Conservation (phyloP, 2,888 invertebrate genomes). For the Rotaria socialis region DNA sequence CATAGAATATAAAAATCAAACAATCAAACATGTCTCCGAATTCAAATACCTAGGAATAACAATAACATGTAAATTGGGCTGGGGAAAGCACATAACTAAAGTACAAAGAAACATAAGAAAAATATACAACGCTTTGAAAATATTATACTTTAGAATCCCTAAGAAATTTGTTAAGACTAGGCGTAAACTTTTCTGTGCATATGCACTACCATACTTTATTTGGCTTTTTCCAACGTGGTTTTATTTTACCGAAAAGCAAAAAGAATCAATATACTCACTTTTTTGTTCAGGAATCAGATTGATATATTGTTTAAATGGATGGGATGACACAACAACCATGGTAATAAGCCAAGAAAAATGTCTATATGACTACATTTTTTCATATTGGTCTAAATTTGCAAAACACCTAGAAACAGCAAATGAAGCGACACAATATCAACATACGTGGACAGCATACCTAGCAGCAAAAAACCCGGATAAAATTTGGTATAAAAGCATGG, state of each 20-base stretch:
- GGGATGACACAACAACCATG: not conserved
- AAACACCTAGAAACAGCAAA: not conserved
- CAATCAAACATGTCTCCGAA: not conserved
- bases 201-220: not conserved
- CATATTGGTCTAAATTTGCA: not conserved
- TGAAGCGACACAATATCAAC: not conserved
- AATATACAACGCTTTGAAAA: not conserved
- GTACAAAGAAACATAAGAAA: not conserved
- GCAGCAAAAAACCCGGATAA: too few relatives aligned
- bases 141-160: too few relatives aligned
- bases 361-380: not conserved
- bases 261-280: not conserved
- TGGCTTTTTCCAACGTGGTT: not conserved
- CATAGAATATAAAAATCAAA: not conserved
- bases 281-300: not conserved
- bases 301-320: not conserved
- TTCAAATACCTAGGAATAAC: not conserved
- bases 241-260: not conserved
- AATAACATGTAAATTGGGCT: not conserved
- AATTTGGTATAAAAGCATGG: too few relatives aligned
- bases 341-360: not conserved
- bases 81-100: not conserved
- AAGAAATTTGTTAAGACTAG: too few relatives aligned
- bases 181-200: not conserved
- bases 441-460: not conserved